A percentile compares a stretch with the other conserved stretches of the same genome.
phyloP scores from a whole-genome alignment of 2,797 vertebrate genomes.

The Argentina silus region DNA sequence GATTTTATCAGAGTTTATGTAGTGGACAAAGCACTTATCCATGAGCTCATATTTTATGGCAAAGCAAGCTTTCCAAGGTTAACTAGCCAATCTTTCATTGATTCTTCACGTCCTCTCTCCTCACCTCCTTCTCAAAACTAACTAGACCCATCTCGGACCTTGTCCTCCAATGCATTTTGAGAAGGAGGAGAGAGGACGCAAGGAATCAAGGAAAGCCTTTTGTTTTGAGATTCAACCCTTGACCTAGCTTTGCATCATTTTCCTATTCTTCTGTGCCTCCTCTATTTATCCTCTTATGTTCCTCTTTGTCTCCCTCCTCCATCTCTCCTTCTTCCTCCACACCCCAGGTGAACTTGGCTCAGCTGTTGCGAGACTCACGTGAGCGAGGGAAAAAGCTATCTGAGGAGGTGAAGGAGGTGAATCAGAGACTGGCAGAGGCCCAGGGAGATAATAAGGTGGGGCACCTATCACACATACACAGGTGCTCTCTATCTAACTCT shows the following conservation, averaged over 20 bases:
- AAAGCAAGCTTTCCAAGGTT: background rate
- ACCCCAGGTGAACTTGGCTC: conserved; percentile 89
- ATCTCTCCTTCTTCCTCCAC: background rate
- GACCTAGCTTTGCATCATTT: too few relatives aligned
- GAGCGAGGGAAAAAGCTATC: conserved; percentile 86
- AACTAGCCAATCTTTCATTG: background rate
- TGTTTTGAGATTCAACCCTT: too few relatives aligned
- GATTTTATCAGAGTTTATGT: background rate
- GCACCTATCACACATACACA: background rate
- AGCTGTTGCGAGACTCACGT: conserved; percentile 89
- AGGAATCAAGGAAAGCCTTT: too few relatives aligned
- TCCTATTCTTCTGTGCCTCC: background rate
- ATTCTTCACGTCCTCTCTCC: background rate
- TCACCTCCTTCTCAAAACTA: background rate
- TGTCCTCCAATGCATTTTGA: conserved; percentile 30
- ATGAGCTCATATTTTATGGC: background rate
- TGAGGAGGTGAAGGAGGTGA: conserved; percentile 93
- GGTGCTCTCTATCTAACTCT: background rate
- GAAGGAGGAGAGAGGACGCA: too few relatives aligned
- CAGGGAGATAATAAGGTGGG: conserved; percentile 97
- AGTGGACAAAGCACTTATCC: background rate
- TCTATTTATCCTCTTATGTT: background rate
- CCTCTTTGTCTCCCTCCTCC: background rate
- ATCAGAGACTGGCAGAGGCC: conserved; percentile 90
- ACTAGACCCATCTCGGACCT: background rate